Evolutionary conservation across 2,113 vertebrate species (phyloP).

Genomic region (Serranochromis macrocephalus): DNA sequence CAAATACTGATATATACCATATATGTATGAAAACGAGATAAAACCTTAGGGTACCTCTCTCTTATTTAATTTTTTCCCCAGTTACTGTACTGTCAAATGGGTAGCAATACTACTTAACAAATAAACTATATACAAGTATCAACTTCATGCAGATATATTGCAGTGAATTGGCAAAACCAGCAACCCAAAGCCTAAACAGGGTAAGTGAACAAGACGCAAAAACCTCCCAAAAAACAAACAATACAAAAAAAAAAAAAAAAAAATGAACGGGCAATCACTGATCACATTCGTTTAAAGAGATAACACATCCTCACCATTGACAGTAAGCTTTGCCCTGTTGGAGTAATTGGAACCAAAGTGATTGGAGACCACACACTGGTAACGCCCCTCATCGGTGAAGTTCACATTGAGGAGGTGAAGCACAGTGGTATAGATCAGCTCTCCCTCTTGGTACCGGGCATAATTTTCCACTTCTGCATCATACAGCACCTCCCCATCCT

Average conservation of each 20-base stretch:
- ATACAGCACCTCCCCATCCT: constrained; percentile 88
- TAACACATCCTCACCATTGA: constrained; percentile 80
- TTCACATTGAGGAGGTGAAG: constrained; percentile 83
- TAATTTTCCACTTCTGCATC: constrained; percentile 92
- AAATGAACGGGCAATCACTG: background rate
- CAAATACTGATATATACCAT: background rate
- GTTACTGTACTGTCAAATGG: background rate
- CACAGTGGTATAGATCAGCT: constrained; percentile 90
- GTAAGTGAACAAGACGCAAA: accelerated
- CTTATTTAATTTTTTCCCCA: background rate
- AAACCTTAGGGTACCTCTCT: background rate
- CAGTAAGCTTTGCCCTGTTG: constrained; percentile 90
- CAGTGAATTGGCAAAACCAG: background rate
- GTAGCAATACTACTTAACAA: background rate
- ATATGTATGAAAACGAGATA: background rate
- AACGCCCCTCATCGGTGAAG: constrained; percentile 88
- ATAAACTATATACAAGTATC: background rate
- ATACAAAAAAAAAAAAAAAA: accelerated
- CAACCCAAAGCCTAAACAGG: background rate
- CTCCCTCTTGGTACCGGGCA: constrained; percentile 71
- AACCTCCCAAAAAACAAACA: background rate
- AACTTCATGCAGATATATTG: background rate
- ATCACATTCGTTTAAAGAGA: background rate
- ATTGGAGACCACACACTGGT: constrained; percentile 97
- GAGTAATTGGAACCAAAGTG: constrained; percentile 96